Base-by-base conservation (phyloP, 64 coral and sea anemone genomes). In the Montipora sp. region DNA sequence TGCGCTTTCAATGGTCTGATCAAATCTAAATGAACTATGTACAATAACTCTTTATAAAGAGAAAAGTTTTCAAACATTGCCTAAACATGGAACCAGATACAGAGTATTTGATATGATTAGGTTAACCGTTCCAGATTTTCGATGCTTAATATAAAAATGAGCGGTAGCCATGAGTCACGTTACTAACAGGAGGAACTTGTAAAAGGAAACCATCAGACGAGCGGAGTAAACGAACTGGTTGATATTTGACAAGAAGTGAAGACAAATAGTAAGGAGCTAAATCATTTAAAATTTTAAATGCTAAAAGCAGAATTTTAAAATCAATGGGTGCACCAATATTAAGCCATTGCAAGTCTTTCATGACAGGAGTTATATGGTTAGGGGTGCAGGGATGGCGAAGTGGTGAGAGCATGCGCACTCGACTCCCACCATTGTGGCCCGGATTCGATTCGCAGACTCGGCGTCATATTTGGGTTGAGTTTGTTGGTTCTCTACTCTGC, bases 231-330 rank as follows among this genome's bases (percentile, higher is more conserved):
- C 67, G 67, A 71, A 0, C 67, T n/a, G 67, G 67, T 71, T 71
- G 67, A 71, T 71, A 71, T 71, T 71, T 71, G 67, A 71, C 67
- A 71, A 13, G 67, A 19, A 71, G 67, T 71, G 67, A 19, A 0
- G 67, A 71, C 67, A 71, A 71, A 19, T 71, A 71, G 67, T 71
- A 71, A 0, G 0, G 67, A 71, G 14, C 67, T 71, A 71, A 71
- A 71, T 71, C 67, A 71, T 71, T 71, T 71, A 19, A 71, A 71
- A 71, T 71, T 71, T 71, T 71, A 36, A 19, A 71, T 71, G 67
- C n/a, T 71, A 71, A 71, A 71, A 71, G 67, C 67, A 71, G 67
- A 19, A 71, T 71, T 71, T 71, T 71, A 71, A 71, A 71, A 71
- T 71, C 67, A 71, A 71, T 71, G 67, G 14, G 7, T 71, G n/a